Base-by-base conservation (phyloP, 1,140 invertebrate genomes). In the Papilio machaon region DNA sequence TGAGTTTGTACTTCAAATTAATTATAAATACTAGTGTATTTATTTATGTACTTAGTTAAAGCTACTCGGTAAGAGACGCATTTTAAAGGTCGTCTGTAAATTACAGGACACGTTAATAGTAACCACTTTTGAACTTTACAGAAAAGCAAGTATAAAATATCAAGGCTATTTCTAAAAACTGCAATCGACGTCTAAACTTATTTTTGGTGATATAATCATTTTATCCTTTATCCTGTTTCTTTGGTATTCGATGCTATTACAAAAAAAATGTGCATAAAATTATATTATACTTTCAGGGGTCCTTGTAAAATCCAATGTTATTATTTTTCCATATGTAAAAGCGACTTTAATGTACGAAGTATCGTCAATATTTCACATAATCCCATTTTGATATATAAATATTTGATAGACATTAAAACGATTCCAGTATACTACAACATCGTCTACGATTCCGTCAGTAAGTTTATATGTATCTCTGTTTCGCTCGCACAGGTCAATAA, bases 11-110 rank as follows among this genome's bases (percentile, higher is more conserved):
- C 64, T 70, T 35, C 47, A 54, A 54, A 54, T 54, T 15, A 47
- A 60, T 75, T 74, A 58, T 52, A 75, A 60, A 75, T 75, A 64
- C 17, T 46, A 47, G 11, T 19, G 30, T 60, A 81, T 74, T 19
- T 73, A 70, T 73, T 75, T 75, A 67, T 67, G 35, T 67, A 79
- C 38, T 75, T 83, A 83, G 75, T 83, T 81, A 81, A 79, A 83
- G 82, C 82, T 83, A 81, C 58, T 38, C 15, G 64, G 64, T 74
- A 76, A 73, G 46, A 70, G 70, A 82, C 54, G 43, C 35, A 67
- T 79, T 64, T 60, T 79, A 79, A 73, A 74, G 30, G 58, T 52
- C 70, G 47, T 23, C 70, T 49, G 74, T 64, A 47, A 38, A 64
- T 75, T 52, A 58, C 43, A 46, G 15, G 38, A 79, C 73, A 79